Conservation (phyloP, 2,888 invertebrate genomes). For the Eristalis pertinax region DNA sequence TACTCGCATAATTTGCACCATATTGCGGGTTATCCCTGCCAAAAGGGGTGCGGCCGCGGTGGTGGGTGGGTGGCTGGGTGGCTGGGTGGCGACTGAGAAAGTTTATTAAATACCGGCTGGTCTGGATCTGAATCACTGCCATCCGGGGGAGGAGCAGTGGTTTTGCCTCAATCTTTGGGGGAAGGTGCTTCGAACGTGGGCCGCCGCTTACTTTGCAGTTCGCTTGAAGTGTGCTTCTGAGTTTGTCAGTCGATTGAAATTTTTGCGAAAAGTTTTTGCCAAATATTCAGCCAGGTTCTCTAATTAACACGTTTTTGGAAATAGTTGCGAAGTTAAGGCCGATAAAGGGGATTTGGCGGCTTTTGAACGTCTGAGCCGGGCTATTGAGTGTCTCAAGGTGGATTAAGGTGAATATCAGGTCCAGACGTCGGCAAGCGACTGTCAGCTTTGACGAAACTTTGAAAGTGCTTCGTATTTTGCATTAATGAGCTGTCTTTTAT, state of each 20-base stretch:
- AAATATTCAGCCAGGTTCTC: background rate
- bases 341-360: background rate
- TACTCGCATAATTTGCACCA: constrained; percentile 50
- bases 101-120: constrained; percentile 37
- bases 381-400: background rate
- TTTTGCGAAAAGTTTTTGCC: background rate
- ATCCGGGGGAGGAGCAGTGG: background rate
- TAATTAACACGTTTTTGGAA: background rate
- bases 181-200: background rate
- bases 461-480: background rate
- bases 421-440: background rate
- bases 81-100: background rate
- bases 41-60: background rate
- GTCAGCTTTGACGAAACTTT: background rate
- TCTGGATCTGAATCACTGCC: constrained; percentile 11
- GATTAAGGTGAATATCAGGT: background rate
- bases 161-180: background rate
- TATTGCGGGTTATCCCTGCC: constrained; percentile 17
- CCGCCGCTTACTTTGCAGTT: background rate
- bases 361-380: background rate
- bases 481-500: no score
- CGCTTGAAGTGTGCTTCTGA: background rate
- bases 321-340: background rate
- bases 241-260: background rate
- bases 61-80: background rate